These are phyloP conservation scores for Protomyctophum bolini DNA, from an alignment of 2,113 vertebrate species.

Conservation along the genomic window DNA sequence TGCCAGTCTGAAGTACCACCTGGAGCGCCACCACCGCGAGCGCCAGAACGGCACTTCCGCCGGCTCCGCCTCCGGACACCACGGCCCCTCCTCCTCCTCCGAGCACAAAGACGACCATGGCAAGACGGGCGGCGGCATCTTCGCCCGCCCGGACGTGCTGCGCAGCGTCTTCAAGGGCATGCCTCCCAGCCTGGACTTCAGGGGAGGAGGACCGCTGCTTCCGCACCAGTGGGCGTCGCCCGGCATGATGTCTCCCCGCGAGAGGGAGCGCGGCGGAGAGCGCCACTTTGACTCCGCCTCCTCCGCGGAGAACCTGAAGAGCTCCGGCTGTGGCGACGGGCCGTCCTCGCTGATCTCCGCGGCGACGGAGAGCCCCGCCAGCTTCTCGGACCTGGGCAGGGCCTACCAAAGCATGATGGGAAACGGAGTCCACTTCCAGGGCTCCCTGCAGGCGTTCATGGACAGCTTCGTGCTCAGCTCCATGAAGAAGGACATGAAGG, in stretches of 20 bases:
- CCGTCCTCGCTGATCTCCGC: constrained; percentile 64
- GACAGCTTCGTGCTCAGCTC: constrained; percentile 94
- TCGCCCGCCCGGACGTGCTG: constrained; percentile 93
- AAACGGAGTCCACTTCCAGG: constrained; percentile 95
- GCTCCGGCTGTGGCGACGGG: constrained; percentile 74
- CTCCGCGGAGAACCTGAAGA: constrained; percentile 83
- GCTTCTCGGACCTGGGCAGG: constrained; percentile 91
- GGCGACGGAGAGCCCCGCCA: constrained; percentile 81
- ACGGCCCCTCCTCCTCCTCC: constrained; percentile 68
- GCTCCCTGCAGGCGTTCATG: constrained; percentile 97
- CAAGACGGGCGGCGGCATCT: constrained; percentile 82
- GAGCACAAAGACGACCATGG: constrained; percentile 91
- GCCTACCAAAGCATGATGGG: constrained; percentile 92
- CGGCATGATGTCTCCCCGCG: constrained; percentile 82
- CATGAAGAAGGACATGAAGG: constrained; percentile 93
- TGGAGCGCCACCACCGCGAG: constrained; percentile 96
- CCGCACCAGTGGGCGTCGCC: constrained; percentile 91
- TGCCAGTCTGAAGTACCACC: constrained; percentile 96
- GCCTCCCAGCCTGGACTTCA: constrained; percentile 88
- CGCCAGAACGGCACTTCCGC: constrained; percentile 89
- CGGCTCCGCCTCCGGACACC: constrained; percentile 84
- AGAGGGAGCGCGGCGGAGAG: constrained; percentile 65
- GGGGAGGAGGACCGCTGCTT: constrained; percentile 81
- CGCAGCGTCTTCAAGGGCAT: constrained; percentile 93
- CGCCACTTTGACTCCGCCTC: constrained; percentile 83